Evolutionary conservation across 2,888 invertebrate genomes (phyloP), one percentile per base, ranked within the genome.

Genomic region (Habrosyne pyritoides): DNA sequence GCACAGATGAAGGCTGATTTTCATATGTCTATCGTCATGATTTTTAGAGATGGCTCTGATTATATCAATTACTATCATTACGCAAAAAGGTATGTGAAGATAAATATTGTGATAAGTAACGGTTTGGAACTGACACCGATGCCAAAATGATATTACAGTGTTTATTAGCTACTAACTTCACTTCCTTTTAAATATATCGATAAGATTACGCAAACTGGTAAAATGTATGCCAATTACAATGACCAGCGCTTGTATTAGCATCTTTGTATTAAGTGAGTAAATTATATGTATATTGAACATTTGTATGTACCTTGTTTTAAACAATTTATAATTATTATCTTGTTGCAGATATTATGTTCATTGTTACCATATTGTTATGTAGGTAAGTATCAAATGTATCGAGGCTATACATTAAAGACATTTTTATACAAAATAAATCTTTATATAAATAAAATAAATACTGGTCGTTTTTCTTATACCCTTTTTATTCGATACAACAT

Each of bases 381-480:
- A 50, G 21, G 28, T 49, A n/a, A 54, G 56, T 53, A 61, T 64
- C 53, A 60, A 56, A 33, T 54, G 59, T 67, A 59, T 57, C 49
- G 57, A 61, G 52, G 56, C 56, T 57, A 59, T 51, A 51, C 46
- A 36, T 68, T 64, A 59, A 66, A 61, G 55, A 57, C 18, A 57
- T 68, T 57, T 67, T 64, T 66, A 58, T 60, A 66, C 53, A 53
- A 18, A 36, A 46, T 10, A 26, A 28, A 14, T 42, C 2, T 8
- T 14, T 8, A 2, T 14, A 18, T 42, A 7, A 8, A 42, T 42
- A 1, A 30, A n/a, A n/a, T n/a, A 33, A n/a, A 33, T n/a, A 30
- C 30, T n/a, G n/a, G n/a, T n/a, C n/a, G n/a, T n/a, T n/a, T n/a
- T n/a, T n/a, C n/a, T n/a, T n/a, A n/a, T n/a, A n/a, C n/a, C n/a